Evolutionary conservation across 2,797 vertebrate genomes (phyloP).

Genomic region (Delichon dasypus): DNA sequence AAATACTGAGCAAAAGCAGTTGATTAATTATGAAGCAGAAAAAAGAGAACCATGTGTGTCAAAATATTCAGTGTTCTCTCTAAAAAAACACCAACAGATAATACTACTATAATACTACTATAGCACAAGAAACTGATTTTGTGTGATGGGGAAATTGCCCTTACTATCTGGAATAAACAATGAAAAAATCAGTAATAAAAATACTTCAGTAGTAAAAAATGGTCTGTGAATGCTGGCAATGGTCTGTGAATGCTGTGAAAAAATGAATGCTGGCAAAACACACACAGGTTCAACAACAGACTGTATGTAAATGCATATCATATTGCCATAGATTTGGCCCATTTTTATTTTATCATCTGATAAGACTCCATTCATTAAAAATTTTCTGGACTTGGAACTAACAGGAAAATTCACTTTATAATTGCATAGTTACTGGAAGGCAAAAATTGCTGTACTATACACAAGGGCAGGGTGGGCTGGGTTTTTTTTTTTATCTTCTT

Average conservation of each 20-base stretch:
- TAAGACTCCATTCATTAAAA: not conserved
- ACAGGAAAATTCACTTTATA: not conserved
- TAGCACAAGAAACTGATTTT: not conserved
- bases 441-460: not conserved
- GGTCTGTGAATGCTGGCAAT: not conserved
- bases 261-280: not conserved
- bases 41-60: not conserved
- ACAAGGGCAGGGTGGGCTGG: not conserved
- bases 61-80: not conserved
- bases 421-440: not conserved
- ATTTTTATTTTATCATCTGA: not conserved
- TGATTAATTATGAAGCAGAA: not conserved
- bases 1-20: not conserved
- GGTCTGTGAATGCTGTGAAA: too few relatives aligned
- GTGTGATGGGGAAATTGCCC: not conserved
- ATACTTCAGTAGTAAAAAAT: not conserved
- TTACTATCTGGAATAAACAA: not conserved
- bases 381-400: not conserved
- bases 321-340: not conserved
- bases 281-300: not conserved
- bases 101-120: not conserved
- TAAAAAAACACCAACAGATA: not conserved
- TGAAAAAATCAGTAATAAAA: not conserved
- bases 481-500: not conserved
- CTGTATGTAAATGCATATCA: not conserved